Evolutionary conservation across 2,888 invertebrate species (phyloP), one percentile per base, ranked within the genome.

Genomic region (Chymomyza fuscimana): DNA sequence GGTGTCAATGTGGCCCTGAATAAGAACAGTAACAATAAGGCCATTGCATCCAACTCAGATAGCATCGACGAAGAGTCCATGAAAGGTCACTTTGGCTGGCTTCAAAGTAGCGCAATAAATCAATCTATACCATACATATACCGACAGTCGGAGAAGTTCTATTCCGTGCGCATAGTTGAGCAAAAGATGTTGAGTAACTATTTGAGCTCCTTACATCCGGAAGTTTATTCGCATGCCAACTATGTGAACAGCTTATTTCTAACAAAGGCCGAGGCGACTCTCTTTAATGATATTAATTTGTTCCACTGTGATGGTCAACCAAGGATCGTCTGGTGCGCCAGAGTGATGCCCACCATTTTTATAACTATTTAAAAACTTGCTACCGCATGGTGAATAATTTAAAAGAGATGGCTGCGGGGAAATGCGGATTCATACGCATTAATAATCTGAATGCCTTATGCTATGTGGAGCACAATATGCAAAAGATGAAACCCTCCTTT

Each of bases 401-500:
- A 82, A 94, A 94, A 77, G 94, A 94, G 85, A 91, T 93, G 32
- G 93, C 94, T 75, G 1, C 5, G 32, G 96, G 96, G 90, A 95
- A 96, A 89, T 97, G 97, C 91, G 97, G 97, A 69, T 97, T 97
- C 90, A 96, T 97, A 85, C 93, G 96, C 76, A 97, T 97, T 79
- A 97, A 97, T 91, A 96, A 96, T 89, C 97, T 97, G 91, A 96
- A 97, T 0, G 97, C 97, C 29, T 97, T 97, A 70, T 97, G 97
- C 0, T 98, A 97, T 89, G 96, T 97, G 9, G 95, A 96, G 63
- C 94, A 96, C 86, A 95, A 95, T 84, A 94, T 93, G 77, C 95
- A 95, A 80, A 97, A 97, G 91, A 97, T 96, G 93, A 97, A 98
- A 70, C 97, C 98, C 16, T 98, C 66, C 97, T 97, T 91, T 97